Evolutionary conservation across 2,888 invertebrate species (phyloP).

Genomic region (Volucella bombylans): DNA sequence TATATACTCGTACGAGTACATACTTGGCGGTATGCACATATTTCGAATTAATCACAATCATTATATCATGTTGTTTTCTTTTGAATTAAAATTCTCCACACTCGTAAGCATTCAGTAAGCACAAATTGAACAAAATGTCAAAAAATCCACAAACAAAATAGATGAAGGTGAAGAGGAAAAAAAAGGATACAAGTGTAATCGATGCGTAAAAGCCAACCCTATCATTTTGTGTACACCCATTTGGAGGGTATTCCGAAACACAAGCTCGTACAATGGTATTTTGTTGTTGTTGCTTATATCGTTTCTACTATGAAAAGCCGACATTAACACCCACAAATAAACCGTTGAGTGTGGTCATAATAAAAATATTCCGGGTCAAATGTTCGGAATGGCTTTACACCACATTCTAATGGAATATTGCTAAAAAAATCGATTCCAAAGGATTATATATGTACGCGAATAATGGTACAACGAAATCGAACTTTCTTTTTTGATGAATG

Average conservation of each 20-base stretch:
- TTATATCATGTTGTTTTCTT: background rate
- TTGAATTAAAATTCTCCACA: background rate
- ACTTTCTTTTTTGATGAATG: background rate
- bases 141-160: constrained; percentile 23
- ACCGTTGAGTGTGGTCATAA: constrained; percentile 54
- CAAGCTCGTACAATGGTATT: background rate
- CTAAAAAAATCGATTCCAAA: constrained; percentile 48
- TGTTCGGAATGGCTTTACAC: constrained; percentile 57
- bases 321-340: constrained; percentile 60
- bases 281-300: constrained; percentile 14
- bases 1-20: too few species aligned
- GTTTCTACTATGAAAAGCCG: constrained; percentile 40
- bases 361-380: constrained; percentile 56
- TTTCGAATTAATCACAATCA: too few species aligned
- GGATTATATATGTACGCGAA: constrained; percentile 47
- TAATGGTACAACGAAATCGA: constrained; percentile 18
- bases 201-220: constrained; percentile 54
- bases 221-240: constrained; percentile 23
- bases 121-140: constrained; percentile 4
- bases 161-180: background rate
- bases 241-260: constrained; percentile 18
- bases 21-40: too few species aligned
- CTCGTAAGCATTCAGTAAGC: constrained; percentile 11
- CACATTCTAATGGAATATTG: constrained; percentile 58
- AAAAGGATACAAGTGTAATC: constrained; percentile 45